Conservation (phyloP, 2,113 vertebrate species). For the Colossoma macropomum region DNA sequence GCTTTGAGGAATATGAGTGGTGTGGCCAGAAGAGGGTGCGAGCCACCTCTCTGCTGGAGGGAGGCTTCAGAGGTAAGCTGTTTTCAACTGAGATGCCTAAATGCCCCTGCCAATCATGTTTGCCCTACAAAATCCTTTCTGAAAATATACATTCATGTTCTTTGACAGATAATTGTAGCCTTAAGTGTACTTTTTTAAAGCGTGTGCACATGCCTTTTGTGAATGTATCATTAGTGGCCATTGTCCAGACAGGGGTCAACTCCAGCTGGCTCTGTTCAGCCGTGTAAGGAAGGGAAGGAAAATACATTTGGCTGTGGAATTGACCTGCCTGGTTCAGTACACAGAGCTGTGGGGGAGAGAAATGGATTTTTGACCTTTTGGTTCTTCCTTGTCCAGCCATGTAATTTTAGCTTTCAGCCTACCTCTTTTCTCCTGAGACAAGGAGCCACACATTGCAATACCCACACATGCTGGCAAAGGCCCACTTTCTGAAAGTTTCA, state of each 20-base stretch:
- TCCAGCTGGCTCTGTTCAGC: slow-evolving; percentile 52
- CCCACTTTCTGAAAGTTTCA: slow-evolving; percentile 34
- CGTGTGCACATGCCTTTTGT: slow-evolving; percentile 41
- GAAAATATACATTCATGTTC: neutral
- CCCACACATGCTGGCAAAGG: neutral
- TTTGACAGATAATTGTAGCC: neutral
- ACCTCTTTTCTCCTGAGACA: slow-evolving; percentile 76
- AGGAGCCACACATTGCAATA: slow-evolving; percentile 39
- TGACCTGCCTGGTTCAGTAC: slow-evolving; percentile 64
- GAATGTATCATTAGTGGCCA: slow-evolving; percentile 49
- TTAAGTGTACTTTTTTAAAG: neutral
- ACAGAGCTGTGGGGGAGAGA: slow-evolving; percentile 47
- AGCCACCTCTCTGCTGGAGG: slow-evolving; percentile 94
- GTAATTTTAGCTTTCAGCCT: slow-evolving; percentile 90
- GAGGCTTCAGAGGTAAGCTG: slow-evolving; percentile 93
- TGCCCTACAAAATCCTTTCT: neutral
- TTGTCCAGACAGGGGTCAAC: slow-evolving; percentile 53
- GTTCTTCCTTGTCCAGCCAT: slow-evolving; percentile 82
- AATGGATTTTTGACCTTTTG: slow-evolving; percentile 76
- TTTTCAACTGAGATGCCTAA: neutral
- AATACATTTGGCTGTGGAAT: slow-evolving; percentile 78
- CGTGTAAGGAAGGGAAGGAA: slow-evolving; percentile 69
- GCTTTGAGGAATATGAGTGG: slow-evolving; percentile 99
- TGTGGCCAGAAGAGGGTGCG: slow-evolving; percentile 98
- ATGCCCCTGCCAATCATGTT: neutral